A percentile compares a stretch with the other conserved stretches of the same genome.
phyloP scores from a whole-genome alignment of 2,888 invertebrate species.

The Drosophila quasianomalipes region DNA sequence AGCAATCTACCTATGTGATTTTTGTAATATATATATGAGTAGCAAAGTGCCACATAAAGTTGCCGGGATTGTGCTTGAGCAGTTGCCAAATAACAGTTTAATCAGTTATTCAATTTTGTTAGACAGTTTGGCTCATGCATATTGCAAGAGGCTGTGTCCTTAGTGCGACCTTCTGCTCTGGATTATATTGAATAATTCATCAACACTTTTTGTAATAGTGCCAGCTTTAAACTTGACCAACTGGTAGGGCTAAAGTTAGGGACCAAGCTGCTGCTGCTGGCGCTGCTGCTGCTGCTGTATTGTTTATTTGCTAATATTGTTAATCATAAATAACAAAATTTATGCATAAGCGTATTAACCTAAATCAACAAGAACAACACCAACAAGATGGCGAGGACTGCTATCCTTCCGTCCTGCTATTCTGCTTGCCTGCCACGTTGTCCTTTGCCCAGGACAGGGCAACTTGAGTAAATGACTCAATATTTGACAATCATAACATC shows the following conservation, averaged over 20 bases:
- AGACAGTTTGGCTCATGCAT: slow-evolving; percentile 74
- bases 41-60: slow-evolving; percentile 6
- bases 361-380: slow-evolving; percentile 63
- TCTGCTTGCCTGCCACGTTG: slow-evolving; percentile 27
- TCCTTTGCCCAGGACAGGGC: slow-evolving; percentile 44
- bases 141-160: slow-evolving; percentile 61
- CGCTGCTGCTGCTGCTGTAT: slow-evolving; percentile 23
- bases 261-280: slow-evolving; percentile 3
- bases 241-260: not conserved
- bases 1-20: slow-evolving; percentile 52
- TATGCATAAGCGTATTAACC: slow-evolving; percentile 77
- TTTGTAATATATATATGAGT: slow-evolving; percentile 27
- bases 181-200: slow-evolving; percentile 70
- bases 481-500: slow-evolving; percentile 77
- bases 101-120: slow-evolving; percentile 78
- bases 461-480: slow-evolving; percentile 76
- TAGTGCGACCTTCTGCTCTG: slow-evolving; percentile 60
- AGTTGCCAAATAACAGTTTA: slow-evolving; percentile 61
- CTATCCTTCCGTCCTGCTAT: slow-evolving; percentile 5
- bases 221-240: slow-evolving; percentile 47
- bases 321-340: slow-evolving; percentile 76
- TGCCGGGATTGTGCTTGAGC: slow-evolving; percentile 2
- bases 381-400: slow-evolving; percentile 18
- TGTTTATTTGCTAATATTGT: slow-evolving; percentile 69
- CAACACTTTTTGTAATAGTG: slow-evolving; percentile 39